Conservation (phyloP, 2,888 invertebrate genomes). For the Eudasyphora cyanicolor region DNA sequence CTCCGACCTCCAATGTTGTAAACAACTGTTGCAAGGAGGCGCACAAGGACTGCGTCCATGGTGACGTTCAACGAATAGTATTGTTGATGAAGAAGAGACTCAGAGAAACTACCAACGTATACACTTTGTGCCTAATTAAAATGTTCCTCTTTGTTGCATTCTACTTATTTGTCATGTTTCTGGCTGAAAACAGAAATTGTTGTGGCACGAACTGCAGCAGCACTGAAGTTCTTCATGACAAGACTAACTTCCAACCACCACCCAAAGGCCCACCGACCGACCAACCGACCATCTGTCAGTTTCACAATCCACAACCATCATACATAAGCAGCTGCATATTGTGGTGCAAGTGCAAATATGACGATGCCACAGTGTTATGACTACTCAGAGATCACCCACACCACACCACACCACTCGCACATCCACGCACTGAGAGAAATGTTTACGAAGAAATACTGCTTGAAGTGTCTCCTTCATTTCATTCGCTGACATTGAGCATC, state of each 20-base stretch:
- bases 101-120: slow-evolving; percentile 9
- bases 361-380: not conserved
- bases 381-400: not conserved
- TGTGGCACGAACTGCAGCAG: not conserved
- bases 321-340: no score
- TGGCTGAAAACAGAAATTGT: not conserved
- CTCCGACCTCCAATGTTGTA: not conserved
- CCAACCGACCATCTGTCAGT: no score
- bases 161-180: not conserved
- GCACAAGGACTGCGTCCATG: slow-evolving; percentile 60
- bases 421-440: not conserved
- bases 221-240: not conserved
- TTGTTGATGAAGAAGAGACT: not conserved
- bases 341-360: not conserved
- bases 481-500: no score
- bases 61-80: no score
- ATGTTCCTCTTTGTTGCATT: slow-evolving; percentile 32
- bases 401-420: no score
- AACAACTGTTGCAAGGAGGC: slow-evolving; percentile 67
- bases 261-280: no score
- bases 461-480: no score
- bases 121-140: slow-evolving; percentile 54
- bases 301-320: no score
- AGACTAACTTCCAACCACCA: not conserved
- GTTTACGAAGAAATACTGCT: no score